These are phyloP conservation scores for Bombus balteatus DNA, from an alignment of 1,140 invertebrate genomes.

Conservation along the genomic window DNA sequence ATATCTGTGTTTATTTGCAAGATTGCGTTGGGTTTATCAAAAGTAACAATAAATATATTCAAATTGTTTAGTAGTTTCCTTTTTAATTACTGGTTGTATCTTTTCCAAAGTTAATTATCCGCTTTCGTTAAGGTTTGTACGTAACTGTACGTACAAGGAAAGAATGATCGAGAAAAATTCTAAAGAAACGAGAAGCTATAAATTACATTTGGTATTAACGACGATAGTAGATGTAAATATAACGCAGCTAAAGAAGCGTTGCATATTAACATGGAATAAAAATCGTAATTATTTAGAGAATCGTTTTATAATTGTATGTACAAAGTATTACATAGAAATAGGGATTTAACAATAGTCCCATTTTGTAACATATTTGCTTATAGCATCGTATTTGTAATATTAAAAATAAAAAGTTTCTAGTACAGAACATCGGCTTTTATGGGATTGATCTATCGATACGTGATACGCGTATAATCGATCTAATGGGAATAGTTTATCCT, in stretches of 20 bases:
- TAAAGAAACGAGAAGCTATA: not conserved
- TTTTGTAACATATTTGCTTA: not conserved
- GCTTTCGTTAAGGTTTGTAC: no score
- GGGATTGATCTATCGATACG: no score
- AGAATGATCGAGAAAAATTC: fast-evolving
- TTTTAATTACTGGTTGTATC: no score
- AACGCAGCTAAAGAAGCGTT: no score
- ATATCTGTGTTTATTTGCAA: no score
- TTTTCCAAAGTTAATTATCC: no score
- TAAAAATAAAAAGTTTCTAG: constrained; percentile 14
- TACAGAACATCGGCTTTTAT: not conserved
- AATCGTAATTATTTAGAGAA: constrained; percentile 10
- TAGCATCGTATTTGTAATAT: constrained; percentile 15
- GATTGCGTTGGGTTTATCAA: no score
- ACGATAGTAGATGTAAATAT: no score
- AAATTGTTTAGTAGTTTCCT: no score
- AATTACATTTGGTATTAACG: not conserved
- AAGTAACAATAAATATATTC: no score
- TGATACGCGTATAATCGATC: not conserved
- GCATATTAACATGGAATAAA: not conserved
- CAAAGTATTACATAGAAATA: constrained; percentile 43
- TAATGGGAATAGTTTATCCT: constrained; percentile 84
- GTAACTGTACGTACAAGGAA: not conserved
- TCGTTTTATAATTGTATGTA: constrained; percentile 40
- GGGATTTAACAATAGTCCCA: not conserved